Evolutionary conservation across 2,113 vertebrate genomes (phyloP).

Genomic region (Platichthys stellatus): DNA sequence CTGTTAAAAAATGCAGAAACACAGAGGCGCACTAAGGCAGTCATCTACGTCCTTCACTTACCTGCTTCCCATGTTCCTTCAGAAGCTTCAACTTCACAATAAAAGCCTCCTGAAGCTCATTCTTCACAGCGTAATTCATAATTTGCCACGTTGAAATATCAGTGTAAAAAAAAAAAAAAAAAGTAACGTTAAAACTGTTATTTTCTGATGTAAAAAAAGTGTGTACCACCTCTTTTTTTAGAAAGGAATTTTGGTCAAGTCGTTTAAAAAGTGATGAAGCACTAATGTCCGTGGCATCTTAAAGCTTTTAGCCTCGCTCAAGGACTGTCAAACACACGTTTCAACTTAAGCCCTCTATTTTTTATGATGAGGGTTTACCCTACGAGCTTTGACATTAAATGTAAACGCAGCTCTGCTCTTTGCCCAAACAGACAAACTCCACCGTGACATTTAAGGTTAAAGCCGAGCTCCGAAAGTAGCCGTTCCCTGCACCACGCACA

Average conservation of each 20-base stretch:
- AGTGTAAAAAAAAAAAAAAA: too few species aligned
- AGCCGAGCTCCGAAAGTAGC: slow-evolving; percentile 9
- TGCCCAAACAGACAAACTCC: background rate
- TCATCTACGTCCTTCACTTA: background rate
- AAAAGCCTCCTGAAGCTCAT: background rate
- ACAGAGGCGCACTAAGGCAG: slow-evolving; percentile 21
- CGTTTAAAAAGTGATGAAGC: background rate
- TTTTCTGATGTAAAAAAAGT: too few species aligned
- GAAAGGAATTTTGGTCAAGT: background rate
- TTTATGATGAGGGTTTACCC: background rate
- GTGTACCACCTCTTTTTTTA: background rate
- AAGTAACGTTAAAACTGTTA: too few species aligned
- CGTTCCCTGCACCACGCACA: background rate
- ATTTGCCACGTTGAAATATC: background rate
- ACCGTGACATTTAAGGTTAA: slow-evolving; percentile 17
- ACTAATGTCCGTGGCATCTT: background rate
- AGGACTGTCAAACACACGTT: background rate
- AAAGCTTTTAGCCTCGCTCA: background rate
- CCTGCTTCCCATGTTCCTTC: background rate
- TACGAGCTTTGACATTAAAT: background rate
- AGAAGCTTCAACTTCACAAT: background rate
- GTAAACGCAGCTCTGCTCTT: background rate
- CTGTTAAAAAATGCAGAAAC: slow-evolving; percentile 11
- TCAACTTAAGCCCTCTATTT: background rate
- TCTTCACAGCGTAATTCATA: background rate